Evolutionary conservation across 2,888 invertebrate species (phyloP), one percentile per base, ranked within the genome.

Genomic region (Epicampocera succincta): DNA sequence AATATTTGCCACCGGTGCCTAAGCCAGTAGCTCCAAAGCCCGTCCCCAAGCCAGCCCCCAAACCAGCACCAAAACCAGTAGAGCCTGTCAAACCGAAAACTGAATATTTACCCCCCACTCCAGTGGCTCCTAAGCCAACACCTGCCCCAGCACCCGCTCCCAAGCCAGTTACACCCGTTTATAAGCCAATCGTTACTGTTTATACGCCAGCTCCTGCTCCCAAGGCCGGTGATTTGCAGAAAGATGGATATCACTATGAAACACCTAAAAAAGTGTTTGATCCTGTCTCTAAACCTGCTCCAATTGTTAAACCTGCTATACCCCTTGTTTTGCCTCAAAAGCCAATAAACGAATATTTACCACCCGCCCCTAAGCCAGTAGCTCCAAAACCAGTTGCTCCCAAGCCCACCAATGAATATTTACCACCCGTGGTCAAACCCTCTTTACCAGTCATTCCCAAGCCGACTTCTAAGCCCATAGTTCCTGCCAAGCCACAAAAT

Each of bases 221-320:
- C 12, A 63, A 69, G 65, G 29, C 65, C 60, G 78, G 72, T 38
- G 46, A 85, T 46, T 84, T 89, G 63, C 85, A 90, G 15, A 86
- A 86, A 3, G 90, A 90, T 85, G 89, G 89, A 25, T 89, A 89
- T 69, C 89, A 89, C 72, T 89, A 89, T 58, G 71, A 85, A 17
- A 0, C 17, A 1, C 77, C 77, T 9, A 77, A 46, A n/a, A 63
- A 63, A 9, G 11, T 29, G 38, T 77, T 77, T n/a, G 42, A 42
- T 29, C 60, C 61, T 6, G 29, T 44, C 8, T 65, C 71, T 0
- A 83, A 54, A 54, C 80, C 66, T 8, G 50, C 33, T 13, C 85
- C 84, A 25, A 79, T 72, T 44, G 58, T 71, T 0, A 83, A 68
- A 54, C 80, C 68, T n/a, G 50, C 25, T 21, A 52, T 58, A 6